Evolutionary conservation across 1,140 invertebrate genomes (phyloP), one percentile per base, ranked within the genome.

Genomic region (Pseudomyrmex flavicornis): DNA sequence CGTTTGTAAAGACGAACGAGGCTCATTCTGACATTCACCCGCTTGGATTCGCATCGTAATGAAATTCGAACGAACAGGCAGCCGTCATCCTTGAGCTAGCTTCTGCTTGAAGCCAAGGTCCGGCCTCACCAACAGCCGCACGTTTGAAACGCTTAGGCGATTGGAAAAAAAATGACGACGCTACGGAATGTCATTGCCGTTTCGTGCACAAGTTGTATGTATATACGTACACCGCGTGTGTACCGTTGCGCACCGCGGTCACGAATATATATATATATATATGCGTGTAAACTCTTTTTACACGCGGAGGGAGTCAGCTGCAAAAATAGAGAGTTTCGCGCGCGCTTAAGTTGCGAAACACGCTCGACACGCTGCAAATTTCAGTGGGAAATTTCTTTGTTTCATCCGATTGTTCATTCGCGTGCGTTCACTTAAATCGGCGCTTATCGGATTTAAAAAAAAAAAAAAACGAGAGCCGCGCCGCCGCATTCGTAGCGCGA

Each of bases 151-250:
- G 77, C 61, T 35, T 76, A 70, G 74, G 44, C 75, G 88, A 88
- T 89, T 84, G 79, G 88, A 90, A 90, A 88, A 88, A 90, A 90
- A 89, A 85, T 82, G 22, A 83, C 83, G 65, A 84, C 86, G 85
- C 79, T 44, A 62, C 69, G 88, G 89, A 90, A 90, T 90, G 89
- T 90, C 89, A 90, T 90, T 90, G 89, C 84, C 88, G 46, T 82
- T 84, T 72, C 13, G 73, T 58, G 44, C 80, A 86, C 75, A 62
- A 83, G 62, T 52, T 63, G 50, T 26, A 26, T 52, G 17, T 22
- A 22, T 22, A 22, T 22, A 2, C 75, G 83, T 74, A 22, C 17
- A 80, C 46, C 44, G 70, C 12, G 59, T 63, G 46, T n/a, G 15
- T 17, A 70, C 15, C 50, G 50, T 52, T 15, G 50, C 54, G 50